Evolutionary conservation across 2,797 vertebrate species (phyloP).

Genomic region (Falco berigora): DNA sequence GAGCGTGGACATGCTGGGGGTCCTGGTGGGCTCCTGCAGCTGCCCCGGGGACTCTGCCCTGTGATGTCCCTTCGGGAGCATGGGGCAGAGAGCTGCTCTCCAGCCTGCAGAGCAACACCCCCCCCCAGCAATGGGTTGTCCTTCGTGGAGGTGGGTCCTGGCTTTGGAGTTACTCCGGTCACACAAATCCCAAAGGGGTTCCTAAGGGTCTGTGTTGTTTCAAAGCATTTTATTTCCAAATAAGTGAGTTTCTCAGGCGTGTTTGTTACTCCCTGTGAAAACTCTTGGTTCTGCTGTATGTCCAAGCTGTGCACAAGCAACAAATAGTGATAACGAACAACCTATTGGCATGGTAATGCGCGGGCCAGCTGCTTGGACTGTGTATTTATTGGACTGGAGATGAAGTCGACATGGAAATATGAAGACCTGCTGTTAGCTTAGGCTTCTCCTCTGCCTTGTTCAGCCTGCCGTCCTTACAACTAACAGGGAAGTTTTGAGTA

Average conservation of each 20-base stretch:
- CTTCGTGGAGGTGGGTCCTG: not conserved
- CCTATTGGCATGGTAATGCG: not conserved
- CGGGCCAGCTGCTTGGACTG: not conserved
- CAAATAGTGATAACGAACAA: not conserved
- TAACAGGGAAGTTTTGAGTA: not conserved
- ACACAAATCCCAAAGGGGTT: not conserved
- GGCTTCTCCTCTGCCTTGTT: not conserved
- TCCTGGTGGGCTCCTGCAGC: not conserved
- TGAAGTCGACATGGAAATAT: not conserved
- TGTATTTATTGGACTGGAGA: not conserved
- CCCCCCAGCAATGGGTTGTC: not conserved
- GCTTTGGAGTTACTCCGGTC: not conserved
- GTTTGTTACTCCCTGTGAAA: not conserved
- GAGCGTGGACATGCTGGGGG: not conserved
- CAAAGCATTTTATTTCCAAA: not conserved
- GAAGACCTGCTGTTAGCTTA: not conserved
- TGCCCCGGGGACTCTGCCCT: not conserved
- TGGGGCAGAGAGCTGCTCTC: accelerated
- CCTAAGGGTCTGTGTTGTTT: not conserved
- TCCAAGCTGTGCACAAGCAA: not conserved
- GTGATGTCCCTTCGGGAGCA: not conserved
- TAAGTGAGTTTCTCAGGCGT: not conserved
- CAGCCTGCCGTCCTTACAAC: not conserved
- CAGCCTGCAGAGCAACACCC: not conserved
- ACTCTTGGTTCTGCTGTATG: not conserved